Evolutionary conservation across 2,888 invertebrate species (phyloP), one percentile per base, ranked within the genome.

Genomic region (Griposia aprilina): DNA sequence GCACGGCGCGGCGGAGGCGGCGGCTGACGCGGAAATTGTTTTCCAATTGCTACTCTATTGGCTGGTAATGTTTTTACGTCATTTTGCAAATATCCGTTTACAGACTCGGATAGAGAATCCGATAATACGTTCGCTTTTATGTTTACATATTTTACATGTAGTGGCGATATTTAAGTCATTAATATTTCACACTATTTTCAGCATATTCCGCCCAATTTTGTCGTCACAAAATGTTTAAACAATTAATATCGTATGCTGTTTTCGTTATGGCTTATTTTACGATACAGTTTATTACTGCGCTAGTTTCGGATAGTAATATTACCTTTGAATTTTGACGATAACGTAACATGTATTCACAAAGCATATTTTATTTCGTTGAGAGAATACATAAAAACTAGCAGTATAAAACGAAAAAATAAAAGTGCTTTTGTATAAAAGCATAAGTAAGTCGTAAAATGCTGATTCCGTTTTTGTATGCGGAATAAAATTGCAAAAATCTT

Each of bases 401-500:
- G 76, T 80, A 82, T 83, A 73, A 80, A 81, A 84, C 57, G 76
- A 76, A 84, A 78, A 81, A 76, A 85, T 82, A 84, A 86, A 87
- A 81, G 72, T 65, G 30, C 80, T 83, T 89, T 83, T 80, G 74
- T 81, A 85, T 80, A 84, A 80, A 80, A 73, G 80, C 78, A 76
- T 87, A 88, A 86, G 83, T 86, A 83, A 86, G 87, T 87, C 86
- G 84, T 90, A 90, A 90, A 90, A 90, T 89, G 88, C 86, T 88
- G 90, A 90, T 90, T 89, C 83, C 70, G 76, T 89, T 88, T 87
- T 81, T 87, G 84, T 87, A 80, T 82, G 85, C 87, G 87, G 85
- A 78, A 90, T 86, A 88, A 91, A 89, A 90, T 89, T 85, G 87
- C 89, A 87, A 85, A 90, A 90, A 89, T 88, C 88, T 83, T 86